phyloP scores from a whole-genome alignment of 2,797 vertebrate genomes.

The Falco biarmicus region DNA sequence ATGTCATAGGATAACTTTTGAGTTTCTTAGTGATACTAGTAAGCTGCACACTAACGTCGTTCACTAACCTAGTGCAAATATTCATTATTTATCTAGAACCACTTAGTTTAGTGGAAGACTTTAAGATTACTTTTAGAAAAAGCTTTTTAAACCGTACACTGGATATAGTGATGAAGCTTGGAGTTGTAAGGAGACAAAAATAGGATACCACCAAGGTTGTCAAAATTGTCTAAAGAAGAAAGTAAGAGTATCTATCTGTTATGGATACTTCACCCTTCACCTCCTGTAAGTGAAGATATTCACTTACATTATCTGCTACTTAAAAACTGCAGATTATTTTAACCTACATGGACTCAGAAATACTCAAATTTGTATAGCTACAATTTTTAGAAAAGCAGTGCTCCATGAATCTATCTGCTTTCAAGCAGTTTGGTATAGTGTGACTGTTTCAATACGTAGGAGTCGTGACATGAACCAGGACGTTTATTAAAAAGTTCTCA shows the following conservation, averaged over 20 bases:
- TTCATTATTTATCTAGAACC: not conserved
- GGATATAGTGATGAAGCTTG: not conserved
- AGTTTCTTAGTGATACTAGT: not conserved
- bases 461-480: constrained; percentile 38
- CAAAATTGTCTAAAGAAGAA: not conserved
- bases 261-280: not conserved
- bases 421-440: not conserved
- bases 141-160: not conserved
- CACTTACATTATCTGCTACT: not conserved
- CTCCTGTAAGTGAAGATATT: not conserved
- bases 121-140: not conserved
- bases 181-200: not conserved
- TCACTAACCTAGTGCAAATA: not conserved
- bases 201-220: not conserved
- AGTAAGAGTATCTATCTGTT: not conserved
- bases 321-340: not conserved
- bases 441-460: constrained; percentile 9
- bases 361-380: not conserved
- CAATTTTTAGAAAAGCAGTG: not conserved
- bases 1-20: not conserved
- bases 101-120: not conserved
- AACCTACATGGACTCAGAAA: not conserved
- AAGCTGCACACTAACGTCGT: not conserved
- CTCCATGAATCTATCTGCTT: constrained; percentile 24
- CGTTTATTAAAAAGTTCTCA: constrained; percentile 38